Evolutionary conservation across 2,113 vertebrate species (phyloP).

Genomic region (Albula goreensis): DNA sequence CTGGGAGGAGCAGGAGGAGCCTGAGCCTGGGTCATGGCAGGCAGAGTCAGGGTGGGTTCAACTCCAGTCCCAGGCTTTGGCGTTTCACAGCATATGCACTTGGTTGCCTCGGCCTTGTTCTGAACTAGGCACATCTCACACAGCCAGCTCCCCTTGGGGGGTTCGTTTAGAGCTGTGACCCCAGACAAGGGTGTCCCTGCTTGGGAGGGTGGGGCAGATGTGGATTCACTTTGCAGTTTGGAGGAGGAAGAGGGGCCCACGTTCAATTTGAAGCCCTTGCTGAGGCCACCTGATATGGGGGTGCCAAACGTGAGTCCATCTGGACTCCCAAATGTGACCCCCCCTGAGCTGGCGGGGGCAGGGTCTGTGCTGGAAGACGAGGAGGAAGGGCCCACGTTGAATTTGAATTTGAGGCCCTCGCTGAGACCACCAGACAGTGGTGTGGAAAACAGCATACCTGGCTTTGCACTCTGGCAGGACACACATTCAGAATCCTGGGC

Average conservation of each 20-base stretch:
- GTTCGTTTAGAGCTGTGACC: slow-evolving; percentile 80
- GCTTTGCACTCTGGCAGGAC: slow-evolving; percentile 81
- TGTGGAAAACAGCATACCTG: slow-evolving; percentile 62
- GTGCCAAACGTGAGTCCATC: too few relatives aligned
- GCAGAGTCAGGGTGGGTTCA: slow-evolving; percentile 77
- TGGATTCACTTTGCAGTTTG: too few relatives aligned
- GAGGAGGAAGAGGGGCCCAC: too few relatives aligned
- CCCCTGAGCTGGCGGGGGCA: too few relatives aligned
- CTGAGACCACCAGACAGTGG: too few relatives aligned
- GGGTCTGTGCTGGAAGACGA: too few relatives aligned
- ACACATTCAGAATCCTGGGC: slow-evolving; percentile 84
- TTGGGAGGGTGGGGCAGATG: slow-evolving; percentile 35
- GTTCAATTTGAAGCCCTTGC: too few relatives aligned
- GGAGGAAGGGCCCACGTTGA: too few relatives aligned
- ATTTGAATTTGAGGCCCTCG: too few relatives aligned
- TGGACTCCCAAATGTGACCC: too few relatives aligned
- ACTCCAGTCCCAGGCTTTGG: slow-evolving; percentile 90
- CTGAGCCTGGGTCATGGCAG: slow-evolving; percentile 64
- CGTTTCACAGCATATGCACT: slow-evolving; percentile 92
- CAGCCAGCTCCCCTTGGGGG: slow-evolving; percentile 81
- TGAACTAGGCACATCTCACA: slow-evolving; percentile 94
- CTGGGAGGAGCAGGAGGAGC: slow-evolving; percentile 53
- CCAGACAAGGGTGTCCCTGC: slow-evolving; percentile 42
- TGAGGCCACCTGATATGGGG: too few relatives aligned
- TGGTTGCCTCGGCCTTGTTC: slow-evolving; percentile 87